Conservation (phyloP, 2,113 vertebrate species). For the Varanus komodoensis region DNA sequence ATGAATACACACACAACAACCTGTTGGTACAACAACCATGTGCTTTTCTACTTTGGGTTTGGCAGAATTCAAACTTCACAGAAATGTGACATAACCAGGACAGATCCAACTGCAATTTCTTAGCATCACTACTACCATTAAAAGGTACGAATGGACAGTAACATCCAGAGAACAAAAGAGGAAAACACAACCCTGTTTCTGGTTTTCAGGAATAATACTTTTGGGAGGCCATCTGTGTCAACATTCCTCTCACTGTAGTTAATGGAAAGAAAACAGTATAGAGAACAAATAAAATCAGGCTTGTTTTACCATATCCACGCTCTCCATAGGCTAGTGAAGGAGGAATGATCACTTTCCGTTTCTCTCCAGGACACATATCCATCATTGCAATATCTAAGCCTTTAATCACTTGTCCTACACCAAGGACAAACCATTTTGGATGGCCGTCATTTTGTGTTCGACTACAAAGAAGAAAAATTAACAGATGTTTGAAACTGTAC, state of each 20-base stretch:
- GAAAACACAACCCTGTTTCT: neutral
- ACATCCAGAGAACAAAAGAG: neutral
- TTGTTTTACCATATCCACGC: conserved; percentile 87
- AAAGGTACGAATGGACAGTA: neutral
- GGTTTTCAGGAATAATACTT: neutral
- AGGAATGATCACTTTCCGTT: conserved; percentile 90
- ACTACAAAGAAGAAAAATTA: conserved; percentile 69
- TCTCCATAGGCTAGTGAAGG: conserved; percentile 89
- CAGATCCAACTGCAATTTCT: neutral
- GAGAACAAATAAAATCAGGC: conserved; percentile 25
- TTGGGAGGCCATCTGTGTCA: neutral
- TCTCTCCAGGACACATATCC: conserved; percentile 95
- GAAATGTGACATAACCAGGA: neutral
- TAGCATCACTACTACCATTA: neutral
- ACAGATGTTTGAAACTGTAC: neutral
- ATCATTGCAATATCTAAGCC: conserved; percentile 92
- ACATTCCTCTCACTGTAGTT: neutral
- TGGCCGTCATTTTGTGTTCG: conserved; percentile 90
- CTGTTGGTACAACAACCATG: neutral
- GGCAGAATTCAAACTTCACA: neutral
- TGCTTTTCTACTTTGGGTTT: neutral
- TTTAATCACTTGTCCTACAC: conserved; percentile 95
- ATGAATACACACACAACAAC: too few species aligned
- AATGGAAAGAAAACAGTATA: conserved; percentile 32
- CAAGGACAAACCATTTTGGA: conserved; percentile 96